Evolutionary conservation across 2,888 invertebrate species (phyloP), one percentile per base, ranked within the genome.

Genomic region (Adineta ricciae): DNA sequence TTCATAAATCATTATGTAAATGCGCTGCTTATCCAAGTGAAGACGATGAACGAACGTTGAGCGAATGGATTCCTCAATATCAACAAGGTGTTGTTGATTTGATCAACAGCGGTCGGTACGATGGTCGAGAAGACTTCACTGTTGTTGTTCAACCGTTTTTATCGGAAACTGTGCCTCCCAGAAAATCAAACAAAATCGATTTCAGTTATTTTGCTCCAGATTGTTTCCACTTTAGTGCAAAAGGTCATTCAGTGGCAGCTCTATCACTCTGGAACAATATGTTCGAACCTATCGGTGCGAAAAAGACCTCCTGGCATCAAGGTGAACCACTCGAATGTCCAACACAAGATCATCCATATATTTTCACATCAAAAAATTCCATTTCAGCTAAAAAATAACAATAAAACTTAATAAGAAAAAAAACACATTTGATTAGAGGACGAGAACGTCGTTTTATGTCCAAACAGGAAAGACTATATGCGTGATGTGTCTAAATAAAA

Each of bases 61-160:
- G 32, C 52, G 86, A 84, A 0, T 87, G 87, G 36, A 87, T 88
- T 5, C 46, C 86, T 0, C 86, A 86, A 19, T 89, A 89, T 87
- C 88, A 88, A 84, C 52, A 86, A 24, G 87, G 84, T 9, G 84
- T 88, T 2, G 41, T 84, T 2, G 87, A 88, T 49, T 86, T 89
- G 21, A 87, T 89, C 7, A 50, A 84, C 11, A 87, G 88, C 2
- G 89, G 90, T 2, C 86, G 88, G 32, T 90, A 89, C 86, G 90
- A 90, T 86, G 88, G 87, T 16, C 86, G 87, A 78, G 89, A 89
- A n/a, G 89, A 89, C 86, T 90, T 90, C 86, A 89, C 90, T 24
- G 89, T 90, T 2, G 89, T 90, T 9, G 84, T 88, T 24, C 90
- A 90, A 87, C 90, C 90, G 5, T 88, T 89, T 87, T 88, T 89